Base-by-base conservation (phyloP, 2,113 vertebrate species). In the Eulacestoma nigropectus region DNA sequence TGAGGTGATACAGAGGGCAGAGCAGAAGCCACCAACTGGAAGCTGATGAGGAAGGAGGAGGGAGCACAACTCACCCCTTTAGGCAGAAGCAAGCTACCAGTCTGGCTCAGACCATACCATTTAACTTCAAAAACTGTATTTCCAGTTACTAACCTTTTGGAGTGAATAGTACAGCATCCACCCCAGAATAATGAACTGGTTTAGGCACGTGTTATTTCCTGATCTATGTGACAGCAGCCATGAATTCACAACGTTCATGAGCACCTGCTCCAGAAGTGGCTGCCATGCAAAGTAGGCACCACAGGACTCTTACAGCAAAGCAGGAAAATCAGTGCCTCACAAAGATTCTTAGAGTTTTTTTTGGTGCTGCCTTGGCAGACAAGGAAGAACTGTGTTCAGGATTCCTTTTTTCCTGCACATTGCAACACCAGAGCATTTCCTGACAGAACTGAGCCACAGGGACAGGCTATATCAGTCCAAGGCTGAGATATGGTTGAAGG, bases 171-270 rank as follows among this genome's bases (percentile, higher is more conserved):
- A 39, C 18, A 35, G 42, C n/a, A 60, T 23, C 52, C 52, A 76
- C 25, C 49, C 64, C 49, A 82, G 53, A 73, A 78, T 11, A 64
- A 41, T 30, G 39, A 49, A 62, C 23, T 62, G 37, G 6, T 82
- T 72, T 26, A 76, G 49, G 46, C 14, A 76, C 5, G 7, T 63
- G 85, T 87, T 60, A 69, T 50, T 92, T 74, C 70, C 50, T 62
- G 32, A 83, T 23, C 53, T 53, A 69, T 80, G 46, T 2, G 3
- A 82, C 7, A 2, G 39, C 32, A 63, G 55, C 17, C 74, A 42
- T n/a, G 44, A 56, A 32, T 26, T 75, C 68, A 41, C 44, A 47
- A 12, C 0, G 0, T 14, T 68, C 1, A 0, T 1, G 6, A 82
- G 35, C 56, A 67, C 44, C 65, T 35, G 7, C 13, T 60, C 41